These are phyloP conservation scores for Melikaiella ostensackeni DNA, from an alignment of 2,888 invertebrate species.

Conservation along the genomic window DNA sequence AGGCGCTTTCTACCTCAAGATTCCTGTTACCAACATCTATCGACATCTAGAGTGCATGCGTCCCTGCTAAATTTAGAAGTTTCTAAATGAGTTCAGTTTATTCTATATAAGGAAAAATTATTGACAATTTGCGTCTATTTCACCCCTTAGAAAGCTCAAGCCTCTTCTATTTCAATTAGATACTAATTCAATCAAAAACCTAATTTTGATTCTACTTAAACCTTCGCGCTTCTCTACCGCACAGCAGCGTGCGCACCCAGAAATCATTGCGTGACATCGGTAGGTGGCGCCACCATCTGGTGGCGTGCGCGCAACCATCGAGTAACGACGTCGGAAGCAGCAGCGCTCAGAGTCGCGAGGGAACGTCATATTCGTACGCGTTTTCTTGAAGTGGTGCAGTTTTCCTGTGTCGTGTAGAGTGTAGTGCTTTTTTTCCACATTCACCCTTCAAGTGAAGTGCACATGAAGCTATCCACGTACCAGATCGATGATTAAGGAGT, in stretches of 20 bases:
- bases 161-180: neutral
- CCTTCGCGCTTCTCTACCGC: slow-evolving; percentile 22
- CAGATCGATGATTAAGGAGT: slow-evolving; percentile 67
- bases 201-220: neutral
- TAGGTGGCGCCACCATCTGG: slow-evolving; percentile 18
- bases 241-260: slow-evolving; percentile 1
- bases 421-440: slow-evolving; percentile 65
- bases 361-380: slow-evolving; percentile 59
- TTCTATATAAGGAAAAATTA: no score
- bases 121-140: no score
- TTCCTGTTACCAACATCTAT: no score
- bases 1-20: no score
- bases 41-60: no score
- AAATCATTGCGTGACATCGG: neutral
- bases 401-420: slow-evolving; percentile 69
- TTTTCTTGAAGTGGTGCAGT: slow-evolving; percentile 68
- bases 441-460: slow-evolving; percentile 66
- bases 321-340: slow-evolving; percentile 30
- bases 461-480: slow-evolving; percentile 64
- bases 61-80: no score
- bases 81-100: no score
- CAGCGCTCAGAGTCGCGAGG: slow-evolving; percentile 58
- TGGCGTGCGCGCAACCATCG: slow-evolving; percentile 19
- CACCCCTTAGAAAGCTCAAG: neutral
- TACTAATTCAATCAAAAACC: neutral